These are phyloP conservation scores for Chinchilla lanigera DNA, from an alignment of 2,113 vertebrate genomes.

Conservation along the genomic window DNA sequence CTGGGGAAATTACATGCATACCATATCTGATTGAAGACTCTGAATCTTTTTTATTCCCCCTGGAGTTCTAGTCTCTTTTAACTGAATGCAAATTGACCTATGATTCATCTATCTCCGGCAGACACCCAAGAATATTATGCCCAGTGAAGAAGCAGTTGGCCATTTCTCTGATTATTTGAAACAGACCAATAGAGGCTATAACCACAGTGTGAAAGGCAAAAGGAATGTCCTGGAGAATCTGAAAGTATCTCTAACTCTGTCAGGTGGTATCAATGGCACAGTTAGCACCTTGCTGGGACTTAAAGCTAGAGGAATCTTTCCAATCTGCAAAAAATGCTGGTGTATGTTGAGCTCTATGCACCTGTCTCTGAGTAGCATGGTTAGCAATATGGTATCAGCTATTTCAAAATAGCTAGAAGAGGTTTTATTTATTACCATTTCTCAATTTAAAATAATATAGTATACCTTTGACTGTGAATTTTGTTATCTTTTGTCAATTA, in stretches of 20 bases:
- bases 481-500: neutral
- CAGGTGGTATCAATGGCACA: neutral
- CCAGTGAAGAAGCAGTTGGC: neutral
- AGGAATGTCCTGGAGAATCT: neutral
- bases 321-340: neutral
- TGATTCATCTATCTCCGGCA: neutral
- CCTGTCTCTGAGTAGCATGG: neutral
- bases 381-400: neutral
- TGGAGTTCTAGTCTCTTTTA: neutral
- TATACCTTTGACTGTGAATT: neutral
- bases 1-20: neutral
- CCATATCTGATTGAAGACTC: neutral
- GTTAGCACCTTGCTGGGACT: neutral
- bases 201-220: neutral
- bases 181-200: neutral
- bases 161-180: neutral
- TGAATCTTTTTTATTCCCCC: neutral
- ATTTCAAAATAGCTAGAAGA: neutral
- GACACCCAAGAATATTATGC: neutral
- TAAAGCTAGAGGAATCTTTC: neutral
- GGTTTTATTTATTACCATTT: neutral
- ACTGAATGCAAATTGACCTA: neutral
- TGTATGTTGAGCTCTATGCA: neutral
- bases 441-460: neutral
- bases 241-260: too few species aligned